Conservation (phyloP, 2,888 invertebrate species). For the Cantharis flavilabris region DNA sequence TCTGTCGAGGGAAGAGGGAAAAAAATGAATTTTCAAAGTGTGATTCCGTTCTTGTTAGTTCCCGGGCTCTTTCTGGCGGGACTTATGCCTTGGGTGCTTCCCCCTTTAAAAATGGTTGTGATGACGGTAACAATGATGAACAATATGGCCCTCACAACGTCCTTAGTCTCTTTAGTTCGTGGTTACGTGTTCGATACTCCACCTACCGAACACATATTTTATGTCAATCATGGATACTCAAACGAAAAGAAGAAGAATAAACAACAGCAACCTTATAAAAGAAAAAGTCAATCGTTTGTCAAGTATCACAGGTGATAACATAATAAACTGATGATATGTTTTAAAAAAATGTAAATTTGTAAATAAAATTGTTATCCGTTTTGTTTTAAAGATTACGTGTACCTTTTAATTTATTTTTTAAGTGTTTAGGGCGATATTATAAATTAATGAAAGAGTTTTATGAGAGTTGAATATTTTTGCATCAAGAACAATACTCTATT, state of each 20-base stretch:
- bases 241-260: conserved; percentile 49
- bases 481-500: neutral
- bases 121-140: conserved; percentile 66
- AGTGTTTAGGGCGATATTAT: neutral
- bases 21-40: neutral
- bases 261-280: neutral
- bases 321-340: conserved; percentile 9
- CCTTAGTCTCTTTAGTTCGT: conserved; percentile 62
- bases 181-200: conserved; percentile 63
- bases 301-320: neutral
- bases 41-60: conserved; percentile 53
- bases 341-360: neutral
- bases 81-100: conserved; percentile 69
- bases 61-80: conserved; percentile 70
- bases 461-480: neutral
- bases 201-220: conserved; percentile 61
- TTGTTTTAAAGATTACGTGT: neutral
- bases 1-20: conserved; percentile 7
- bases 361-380: neutral
- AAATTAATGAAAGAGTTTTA: neutral
- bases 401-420: neutral
- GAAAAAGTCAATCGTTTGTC: neutral
- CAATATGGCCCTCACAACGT: conserved; percentile 68
- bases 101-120: conserved; percentile 69
- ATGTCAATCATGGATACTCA: conserved; percentile 63